These are phyloP conservation scores for Drosophila athabasca DNA, from an alignment of 1,140 invertebrate species.

Conservation along the genomic window DNA sequence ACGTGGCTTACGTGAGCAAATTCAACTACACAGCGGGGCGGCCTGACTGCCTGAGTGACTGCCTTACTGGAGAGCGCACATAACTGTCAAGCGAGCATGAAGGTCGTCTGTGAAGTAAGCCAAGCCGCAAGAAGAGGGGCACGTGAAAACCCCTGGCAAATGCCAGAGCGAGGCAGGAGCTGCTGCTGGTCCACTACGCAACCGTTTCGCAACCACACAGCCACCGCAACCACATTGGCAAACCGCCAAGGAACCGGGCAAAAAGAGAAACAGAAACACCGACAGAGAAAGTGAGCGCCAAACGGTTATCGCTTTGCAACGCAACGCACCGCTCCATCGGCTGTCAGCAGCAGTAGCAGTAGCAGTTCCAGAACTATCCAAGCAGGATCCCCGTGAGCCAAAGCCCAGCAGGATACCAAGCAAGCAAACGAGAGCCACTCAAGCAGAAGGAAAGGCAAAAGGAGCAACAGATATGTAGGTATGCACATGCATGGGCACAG, in stretches of 20 bases:
- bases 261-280: neutral
- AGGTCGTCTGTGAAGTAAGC: slow-evolving; percentile 68
- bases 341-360: too few relatives aligned
- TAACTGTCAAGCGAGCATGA: slow-evolving; percentile 71
- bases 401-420: too few relatives aligned
- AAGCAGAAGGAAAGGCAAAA: too few relatives aligned
- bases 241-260: slow-evolving; percentile 25
- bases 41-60: too few relatives aligned
- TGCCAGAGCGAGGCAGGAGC: slow-evolving; percentile 45
- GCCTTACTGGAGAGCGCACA: slow-evolving; percentile 35
- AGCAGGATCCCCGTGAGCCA: too few relatives aligned
- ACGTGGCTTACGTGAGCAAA: slow-evolving; percentile 65
- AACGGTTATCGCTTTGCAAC: slow-evolving; percentile 19
- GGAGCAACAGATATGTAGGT: too few relatives aligned
- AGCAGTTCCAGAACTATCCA: too few relatives aligned
- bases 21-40: slow-evolving; percentile 2
- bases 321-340: slow-evolving; percentile 1
- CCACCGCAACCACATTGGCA: slow-evolving; percentile 42
- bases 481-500: too few relatives aligned
- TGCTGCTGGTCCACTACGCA: slow-evolving; percentile 40
- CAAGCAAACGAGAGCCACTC: too few relatives aligned
- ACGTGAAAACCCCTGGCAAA: slow-evolving; percentile 28
- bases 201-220: slow-evolving; percentile 62
- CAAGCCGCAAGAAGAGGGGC: slow-evolving; percentile 7
- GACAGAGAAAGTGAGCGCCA: slow-evolving; percentile 4